Conservation (phyloP, 2,113 vertebrate genomes). For the Polypterus bichir region DNA sequence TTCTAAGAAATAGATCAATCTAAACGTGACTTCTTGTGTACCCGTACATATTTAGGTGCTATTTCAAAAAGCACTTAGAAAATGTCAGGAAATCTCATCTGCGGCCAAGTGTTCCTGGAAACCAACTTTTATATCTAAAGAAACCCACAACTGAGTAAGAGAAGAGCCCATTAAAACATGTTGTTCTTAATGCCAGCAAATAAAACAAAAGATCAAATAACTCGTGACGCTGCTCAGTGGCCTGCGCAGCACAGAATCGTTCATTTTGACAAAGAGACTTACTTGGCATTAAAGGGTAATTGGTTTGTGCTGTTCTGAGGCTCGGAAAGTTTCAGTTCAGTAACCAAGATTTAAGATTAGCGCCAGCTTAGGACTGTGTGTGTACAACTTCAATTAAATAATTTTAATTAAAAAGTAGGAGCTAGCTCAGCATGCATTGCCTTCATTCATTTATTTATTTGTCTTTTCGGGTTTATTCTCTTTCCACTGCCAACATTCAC, state of each 20-base stretch:
- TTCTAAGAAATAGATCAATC: no score
- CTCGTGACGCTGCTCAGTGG: slow-evolving; percentile 1
- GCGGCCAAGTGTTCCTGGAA: no score
- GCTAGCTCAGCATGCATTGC: not conserved
- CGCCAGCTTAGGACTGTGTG: slow-evolving; percentile 15
- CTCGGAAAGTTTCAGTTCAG: slow-evolving; percentile 17
- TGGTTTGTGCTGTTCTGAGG: slow-evolving; percentile 27
- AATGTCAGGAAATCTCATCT: no score
- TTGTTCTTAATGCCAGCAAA: not conserved
- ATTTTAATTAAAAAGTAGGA: slow-evolving; percentile 7
- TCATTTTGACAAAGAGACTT: slow-evolving; percentile 41
- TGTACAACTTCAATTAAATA: slow-evolving; percentile 19
- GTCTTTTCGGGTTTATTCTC: not conserved
- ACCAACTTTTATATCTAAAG: no score
- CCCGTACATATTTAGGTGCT: no score
- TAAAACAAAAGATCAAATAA: not conserved
- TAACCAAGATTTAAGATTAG: slow-evolving; percentile 13
- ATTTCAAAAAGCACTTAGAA: no score
- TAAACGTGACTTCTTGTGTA: no score
- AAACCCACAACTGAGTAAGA: no score
- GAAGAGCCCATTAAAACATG: not conserved
- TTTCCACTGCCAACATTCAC: no score
- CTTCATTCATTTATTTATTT: not conserved
- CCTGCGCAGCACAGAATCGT: slow-evolving; percentile 30
- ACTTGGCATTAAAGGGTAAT: slow-evolving; percentile 49